These are phyloP conservation scores for Phrynosoma platyrhinos DNA, from an alignment of 2,113 vertebrate species.

Conservation along the genomic window DNA sequence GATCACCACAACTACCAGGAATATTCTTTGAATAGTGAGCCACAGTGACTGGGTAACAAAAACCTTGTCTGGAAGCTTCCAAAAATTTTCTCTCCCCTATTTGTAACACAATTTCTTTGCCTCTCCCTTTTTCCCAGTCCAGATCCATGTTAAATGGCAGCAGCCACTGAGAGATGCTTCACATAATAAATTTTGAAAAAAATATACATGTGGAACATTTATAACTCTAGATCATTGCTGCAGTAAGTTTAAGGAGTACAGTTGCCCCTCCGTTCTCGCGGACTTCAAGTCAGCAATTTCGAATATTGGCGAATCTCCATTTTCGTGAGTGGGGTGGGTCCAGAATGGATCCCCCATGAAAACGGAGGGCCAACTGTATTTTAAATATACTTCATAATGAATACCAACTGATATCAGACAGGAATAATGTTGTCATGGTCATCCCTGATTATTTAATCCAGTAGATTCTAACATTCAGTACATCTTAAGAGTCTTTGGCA, in stretches of 20 bases:
- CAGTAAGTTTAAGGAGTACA: constrained; percentile 16
- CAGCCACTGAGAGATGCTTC: background rate
- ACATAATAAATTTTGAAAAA: background rate
- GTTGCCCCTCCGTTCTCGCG: background rate
- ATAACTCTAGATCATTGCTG: background rate
- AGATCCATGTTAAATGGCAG: background rate
- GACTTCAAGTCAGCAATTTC: too few species aligned
- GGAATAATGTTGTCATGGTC: background rate
- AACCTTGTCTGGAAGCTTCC: background rate
- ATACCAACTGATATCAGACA: constrained; percentile 14
- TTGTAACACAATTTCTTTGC: background rate
- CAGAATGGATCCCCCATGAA: too few species aligned
- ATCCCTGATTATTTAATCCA: too few species aligned
- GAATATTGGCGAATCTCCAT: too few species aligned
- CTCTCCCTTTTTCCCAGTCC: background rate
- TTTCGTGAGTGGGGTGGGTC: too few species aligned
- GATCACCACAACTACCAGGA: too few species aligned
- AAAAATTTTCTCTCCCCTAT: background rate
- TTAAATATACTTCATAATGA: background rate
- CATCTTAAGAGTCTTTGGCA: background rate
- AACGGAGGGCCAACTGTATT: too few species aligned
- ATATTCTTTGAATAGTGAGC: too few species aligned
- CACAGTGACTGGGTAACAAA: too few species aligned
- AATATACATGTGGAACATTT: background rate
- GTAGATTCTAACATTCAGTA: too few species aligned